These are phyloP conservation scores for Pholis gunnellus DNA, from an alignment of 2,113 vertebrate genomes.

Conservation along the genomic window DNA sequence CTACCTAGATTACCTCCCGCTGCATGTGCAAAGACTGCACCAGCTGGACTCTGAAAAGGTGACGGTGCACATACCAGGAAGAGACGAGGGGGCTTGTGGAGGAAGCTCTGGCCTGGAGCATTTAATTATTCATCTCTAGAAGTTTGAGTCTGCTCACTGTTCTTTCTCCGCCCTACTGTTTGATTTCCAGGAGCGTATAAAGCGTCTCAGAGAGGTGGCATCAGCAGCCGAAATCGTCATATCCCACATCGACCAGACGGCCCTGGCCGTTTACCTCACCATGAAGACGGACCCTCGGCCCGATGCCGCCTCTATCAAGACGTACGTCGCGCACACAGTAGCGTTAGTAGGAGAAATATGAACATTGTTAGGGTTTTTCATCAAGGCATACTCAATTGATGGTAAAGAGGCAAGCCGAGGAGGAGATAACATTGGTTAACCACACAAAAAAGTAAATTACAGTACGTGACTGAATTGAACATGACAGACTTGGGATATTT, in stretches of 20 bases:
- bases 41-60: slow-evolving; percentile 99
- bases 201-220: slow-evolving; percentile 90
- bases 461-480: neutral
- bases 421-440: neutral
- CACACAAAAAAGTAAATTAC: neutral
- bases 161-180: neutral
- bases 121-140: neutral
- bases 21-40: slow-evolving; percentile 96
- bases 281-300: slow-evolving; percentile 98
- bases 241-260: slow-evolving; percentile 94
- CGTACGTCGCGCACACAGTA: slow-evolving; percentile 75
- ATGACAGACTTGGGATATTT: neutral
- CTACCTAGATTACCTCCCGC: slow-evolving; percentile 91
- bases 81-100: neutral
- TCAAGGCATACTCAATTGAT: neutral
- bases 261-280: slow-evolving; percentile 92
- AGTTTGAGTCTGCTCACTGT: neutral
- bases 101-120: neutral
- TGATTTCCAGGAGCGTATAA: slow-evolving; percentile 89
- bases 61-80: neutral
- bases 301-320: slow-evolving; percentile 96
- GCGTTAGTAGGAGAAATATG: neutral
- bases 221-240: slow-evolving; percentile 92
- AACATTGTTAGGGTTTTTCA: neutral
- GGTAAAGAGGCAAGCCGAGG: neutral